Conservation (phyloP, 2,797 vertebrate species). For the Uromys caudimaculatus region DNA sequence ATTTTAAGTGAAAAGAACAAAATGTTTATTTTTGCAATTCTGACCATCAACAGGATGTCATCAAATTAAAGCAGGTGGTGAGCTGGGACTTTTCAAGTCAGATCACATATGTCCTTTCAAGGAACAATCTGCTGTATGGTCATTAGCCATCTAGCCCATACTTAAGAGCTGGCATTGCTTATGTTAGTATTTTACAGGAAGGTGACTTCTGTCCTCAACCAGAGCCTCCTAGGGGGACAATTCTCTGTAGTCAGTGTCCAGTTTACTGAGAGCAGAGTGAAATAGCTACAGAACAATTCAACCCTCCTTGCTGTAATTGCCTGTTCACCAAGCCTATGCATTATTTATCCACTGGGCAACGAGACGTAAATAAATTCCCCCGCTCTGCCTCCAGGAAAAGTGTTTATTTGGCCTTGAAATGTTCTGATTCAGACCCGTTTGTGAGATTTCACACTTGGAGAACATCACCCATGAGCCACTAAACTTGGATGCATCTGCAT, state of each 20-base stretch:
- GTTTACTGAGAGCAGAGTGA: neutral
- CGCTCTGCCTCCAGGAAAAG: neutral
- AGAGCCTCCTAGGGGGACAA: neutral
- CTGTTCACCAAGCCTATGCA: neutral
- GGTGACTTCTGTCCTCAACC: neutral
- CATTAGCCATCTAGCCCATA: neutral
- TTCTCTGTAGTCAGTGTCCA: neutral
- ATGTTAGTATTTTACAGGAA: constrained; percentile 4
- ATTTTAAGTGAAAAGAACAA: constrained; percentile 40
- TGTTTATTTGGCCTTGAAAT: constrained; percentile 34
- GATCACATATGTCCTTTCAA: constrained; percentile 56
- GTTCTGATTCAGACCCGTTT: constrained; percentile 31
- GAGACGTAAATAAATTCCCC: neutral
- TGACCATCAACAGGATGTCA: constrained; percentile 45
- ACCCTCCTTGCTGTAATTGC: neutral
- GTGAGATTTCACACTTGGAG: constrained; percentile 29
- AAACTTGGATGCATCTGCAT: neutral
- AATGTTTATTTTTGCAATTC: constrained; percentile 26
- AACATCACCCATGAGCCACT: neutral
- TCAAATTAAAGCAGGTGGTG: constrained; percentile 71
- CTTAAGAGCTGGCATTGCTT: neutral
- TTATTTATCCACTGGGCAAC: neutral
- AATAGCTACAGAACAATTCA: neutral
- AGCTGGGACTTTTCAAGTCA: constrained; percentile 50
- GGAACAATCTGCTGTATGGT: neutral